A percentile compares a stretch with the other conserved stretches of the same genome.
These are phyloP conservation scores for Rotaria socialis DNA, from an alignment of 2,888 invertebrate species.

Conservation along the genomic window DNA sequence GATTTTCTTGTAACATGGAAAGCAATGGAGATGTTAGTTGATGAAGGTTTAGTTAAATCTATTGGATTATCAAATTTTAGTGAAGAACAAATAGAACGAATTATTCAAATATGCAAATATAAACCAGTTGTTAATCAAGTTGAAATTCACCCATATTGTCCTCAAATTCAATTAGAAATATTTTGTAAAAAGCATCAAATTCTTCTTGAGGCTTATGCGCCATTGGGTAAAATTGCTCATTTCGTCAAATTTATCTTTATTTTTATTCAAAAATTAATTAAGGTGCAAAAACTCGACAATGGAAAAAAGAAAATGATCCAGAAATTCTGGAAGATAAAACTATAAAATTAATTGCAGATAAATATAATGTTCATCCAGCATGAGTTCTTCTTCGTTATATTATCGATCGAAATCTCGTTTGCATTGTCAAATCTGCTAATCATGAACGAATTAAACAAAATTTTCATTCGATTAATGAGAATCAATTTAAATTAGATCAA, in stretches of 20 bases:
- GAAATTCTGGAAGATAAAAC: constrained; percentile 35
- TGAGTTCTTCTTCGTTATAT: constrained; percentile 67
- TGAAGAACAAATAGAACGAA: constrained; percentile 68
- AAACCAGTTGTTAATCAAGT: constrained; percentile 63
- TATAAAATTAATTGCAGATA: constrained; percentile 52
- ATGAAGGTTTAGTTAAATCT: constrained; percentile 68
- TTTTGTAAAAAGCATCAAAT: constrained; percentile 67
- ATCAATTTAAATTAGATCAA: too few relatives aligned
- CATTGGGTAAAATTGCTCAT: constrained; percentile 64
- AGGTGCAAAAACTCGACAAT: too few relatives aligned
- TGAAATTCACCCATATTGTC: constrained; percentile 76
- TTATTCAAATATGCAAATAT: constrained; percentile 64
- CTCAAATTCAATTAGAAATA: constrained; percentile 68
- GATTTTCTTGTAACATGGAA: constrained; percentile 62
- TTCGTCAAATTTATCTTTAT: too few relatives aligned
- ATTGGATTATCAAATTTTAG: constrained; percentile 82
- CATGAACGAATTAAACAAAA: constrained; percentile 71
- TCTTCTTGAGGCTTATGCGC: constrained; percentile 72
- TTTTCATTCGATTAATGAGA: constrained; percentile 48
- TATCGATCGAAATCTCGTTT: constrained; percentile 70
- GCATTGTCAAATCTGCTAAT: constrained; percentile 80
- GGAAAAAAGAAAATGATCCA: background rate
- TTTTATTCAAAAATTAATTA: too few relatives aligned
- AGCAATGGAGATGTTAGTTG: constrained; percentile 69
- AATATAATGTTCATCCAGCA: constrained; percentile 53